Conservation (phyloP, 2,888 invertebrate genomes). For the Scelioninae gen. 1 region DNA sequence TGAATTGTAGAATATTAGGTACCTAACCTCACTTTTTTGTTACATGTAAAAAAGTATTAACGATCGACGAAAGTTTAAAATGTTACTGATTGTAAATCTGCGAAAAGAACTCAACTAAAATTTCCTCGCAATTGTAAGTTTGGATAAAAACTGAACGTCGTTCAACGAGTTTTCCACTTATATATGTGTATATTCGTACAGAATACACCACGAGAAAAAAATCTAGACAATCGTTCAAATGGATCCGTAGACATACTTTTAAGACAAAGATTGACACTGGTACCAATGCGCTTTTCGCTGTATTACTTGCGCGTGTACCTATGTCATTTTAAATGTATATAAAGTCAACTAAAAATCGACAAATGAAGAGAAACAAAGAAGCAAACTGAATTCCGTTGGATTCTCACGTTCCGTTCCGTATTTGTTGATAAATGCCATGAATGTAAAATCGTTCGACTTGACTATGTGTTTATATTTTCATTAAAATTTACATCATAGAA, state of each 20-base stretch:
- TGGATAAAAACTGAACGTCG: background rate
- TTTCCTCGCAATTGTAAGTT: background rate
- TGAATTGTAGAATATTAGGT: no score
- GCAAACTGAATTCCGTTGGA: constrained; percentile 17
- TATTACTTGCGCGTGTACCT: constrained; percentile 31
- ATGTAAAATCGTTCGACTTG: constrained; percentile 52
- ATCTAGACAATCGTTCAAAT: constrained; percentile 47
- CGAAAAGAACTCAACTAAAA: no score
- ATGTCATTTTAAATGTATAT: constrained; percentile 37
- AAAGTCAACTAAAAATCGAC: no score
- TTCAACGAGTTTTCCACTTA: constrained; percentile 31
- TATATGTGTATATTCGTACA: constrained; percentile 46
- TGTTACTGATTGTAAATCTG: no score
- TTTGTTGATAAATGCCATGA: constrained; percentile 39
- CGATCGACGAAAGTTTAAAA: background rate
- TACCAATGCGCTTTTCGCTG: constrained; percentile 17
- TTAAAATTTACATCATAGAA: constrained; percentile 62
- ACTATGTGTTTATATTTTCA: constrained; percentile 64
- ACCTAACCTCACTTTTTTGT: no score
- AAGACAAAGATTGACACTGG: constrained; percentile 17
- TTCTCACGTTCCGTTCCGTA: constrained; percentile 26
- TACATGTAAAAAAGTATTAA: background rate
- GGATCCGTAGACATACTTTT: constrained; percentile 32
- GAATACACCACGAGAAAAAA: constrained; percentile 15
- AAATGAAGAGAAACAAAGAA: background rate